Evolutionary conservation across 2,113 vertebrate genomes (phyloP), one percentile per base, ranked within the genome.

Genomic region (Telmatochromis sp.): DNA sequence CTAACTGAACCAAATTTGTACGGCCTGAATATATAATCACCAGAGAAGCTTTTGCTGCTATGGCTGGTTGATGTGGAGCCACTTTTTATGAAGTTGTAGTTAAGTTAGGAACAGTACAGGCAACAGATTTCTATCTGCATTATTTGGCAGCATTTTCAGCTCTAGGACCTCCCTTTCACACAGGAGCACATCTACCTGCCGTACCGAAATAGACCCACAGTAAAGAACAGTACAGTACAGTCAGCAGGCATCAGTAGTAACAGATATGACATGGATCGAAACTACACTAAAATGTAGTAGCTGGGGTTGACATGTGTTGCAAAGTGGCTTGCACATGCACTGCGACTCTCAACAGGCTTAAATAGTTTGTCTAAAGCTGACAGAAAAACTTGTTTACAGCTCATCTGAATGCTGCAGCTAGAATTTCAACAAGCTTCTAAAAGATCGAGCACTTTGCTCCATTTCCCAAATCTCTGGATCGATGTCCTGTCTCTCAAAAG

Each of bases 311-410:
- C 35, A 14, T 0, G 63, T 37, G 63, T 40, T 40, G 35, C 35
- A 68, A 23, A 68, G 63, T 68, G 63, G 63, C 11, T 40, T 68
- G 3, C 3, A 14, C 33, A 21, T 68, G 19, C 35, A 40, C 2
- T 40, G 33, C 0, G 7, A 37, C 33, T 37, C 19, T n/a, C 4
- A 37, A 13, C 35, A 23, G 2, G 63, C 63, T 21, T 40, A 68
- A 40, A 37, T 13, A 37, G 9, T n/a, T 1, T 65, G 0, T 19
- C 15, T 63, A 33, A 19, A 63, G 28, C 58, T 63, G 28, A 19
- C 26, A 28, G 58, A 19, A 7, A 63, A 19, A 35, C 15, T 2
- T 35, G 31, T 63, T 63, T 63, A 63, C 58, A 65, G 60, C 6
- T 65, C 15, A 65, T 37, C 60, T 3, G 33, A 65, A 37, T 37